Conservation (phyloP, 2,888 invertebrate genomes). For the Apoda limacodes region DNA sequence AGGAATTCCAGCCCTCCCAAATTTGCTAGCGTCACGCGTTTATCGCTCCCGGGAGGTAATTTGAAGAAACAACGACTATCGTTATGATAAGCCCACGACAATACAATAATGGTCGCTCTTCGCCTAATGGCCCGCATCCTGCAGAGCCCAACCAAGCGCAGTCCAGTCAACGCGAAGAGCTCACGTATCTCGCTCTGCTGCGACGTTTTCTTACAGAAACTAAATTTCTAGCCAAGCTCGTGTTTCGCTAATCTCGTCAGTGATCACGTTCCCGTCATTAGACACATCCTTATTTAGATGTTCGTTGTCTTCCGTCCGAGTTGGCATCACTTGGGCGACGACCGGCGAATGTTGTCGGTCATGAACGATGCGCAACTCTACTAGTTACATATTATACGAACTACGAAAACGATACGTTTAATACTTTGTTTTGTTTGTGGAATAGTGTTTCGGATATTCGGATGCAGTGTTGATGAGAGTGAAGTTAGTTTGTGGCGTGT, state of each 20-base stretch:
- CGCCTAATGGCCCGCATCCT: constrained; percentile 63
- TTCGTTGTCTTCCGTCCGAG: constrained; percentile 21
- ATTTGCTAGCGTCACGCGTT: constrained; percentile 31
- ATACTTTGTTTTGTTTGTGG: too few species aligned
- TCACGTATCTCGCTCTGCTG: constrained; percentile 39
- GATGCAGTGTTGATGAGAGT: constrained; percentile 58
- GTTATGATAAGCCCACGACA: constrained; percentile 63
- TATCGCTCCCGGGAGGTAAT: constrained; percentile 39
- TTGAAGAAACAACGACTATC: constrained; percentile 42
- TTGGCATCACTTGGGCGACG: constrained; percentile 18
- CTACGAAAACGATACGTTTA: too few species aligned
- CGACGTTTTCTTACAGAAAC: constrained; percentile 23
- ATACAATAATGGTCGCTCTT: constrained; percentile 65
- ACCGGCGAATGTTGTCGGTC: constrained; percentile 4
- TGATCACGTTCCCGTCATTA: constrained; percentile 25
- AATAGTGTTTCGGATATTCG: constrained; percentile 20
- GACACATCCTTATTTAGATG: constrained; percentile 45
- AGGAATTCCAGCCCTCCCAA: too few species aligned
- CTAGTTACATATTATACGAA: too few species aligned
- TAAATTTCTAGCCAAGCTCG: constrained; percentile 16
- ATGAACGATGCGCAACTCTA: not conserved
- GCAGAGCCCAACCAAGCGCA: constrained; percentile 47
- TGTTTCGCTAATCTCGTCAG: constrained; percentile 22
- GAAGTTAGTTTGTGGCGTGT: constrained; percentile 33
- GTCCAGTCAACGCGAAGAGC: constrained; percentile 60